Evolutionary conservation across 2,113 vertebrate species (phyloP), one percentile per base, ranked within the genome.

Genomic region (Varanus komodoensis): DNA sequence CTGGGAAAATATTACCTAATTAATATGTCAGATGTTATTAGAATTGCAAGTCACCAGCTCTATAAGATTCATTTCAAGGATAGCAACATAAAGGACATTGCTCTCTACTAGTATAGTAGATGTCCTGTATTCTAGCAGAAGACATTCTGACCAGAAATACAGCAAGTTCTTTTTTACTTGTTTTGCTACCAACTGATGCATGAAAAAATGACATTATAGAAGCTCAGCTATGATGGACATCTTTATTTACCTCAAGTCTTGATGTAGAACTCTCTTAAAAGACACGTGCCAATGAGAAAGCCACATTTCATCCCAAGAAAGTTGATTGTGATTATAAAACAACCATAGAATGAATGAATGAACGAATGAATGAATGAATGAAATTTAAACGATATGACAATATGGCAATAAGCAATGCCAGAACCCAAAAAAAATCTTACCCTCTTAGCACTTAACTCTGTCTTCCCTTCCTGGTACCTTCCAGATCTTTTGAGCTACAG

Each of bases 1-100:
- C 27, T 67, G 38, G 84, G 93, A 96, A 93, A 85, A 95, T 68
- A 84, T 67, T 78, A 77, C 89, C 86, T 94, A 95, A 96, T 96
- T 96, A 94, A 91, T 92, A 90, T 91, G 89, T 94, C 94, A 93
- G 89, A 77, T 92, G 79, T 88, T 92, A 89, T 94, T 94, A 90
- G 54, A 80, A 79, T 61, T 91, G 80, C 27, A 80, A 93, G 94
- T 88, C 48, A 44, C 73, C 14, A 57, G 73, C 91, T 82, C 1
- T 69, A 88, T 23, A 64, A 50, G 91, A 29, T 91, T 93, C 83
- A 90, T 89, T 93, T 91, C 4, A 23, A 90, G 48, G 9, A 4
- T 93, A 67, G 67, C 25, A 91, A 93, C 90, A 86, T 79, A 21
- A 90, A 0, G 12, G 90, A 8, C 8, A 32, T 86, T 93, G 91